These are phyloP conservation scores for Nebria brevicollis DNA, from an alignment of 2,888 invertebrate genomes.

Conservation along the genomic window DNA sequence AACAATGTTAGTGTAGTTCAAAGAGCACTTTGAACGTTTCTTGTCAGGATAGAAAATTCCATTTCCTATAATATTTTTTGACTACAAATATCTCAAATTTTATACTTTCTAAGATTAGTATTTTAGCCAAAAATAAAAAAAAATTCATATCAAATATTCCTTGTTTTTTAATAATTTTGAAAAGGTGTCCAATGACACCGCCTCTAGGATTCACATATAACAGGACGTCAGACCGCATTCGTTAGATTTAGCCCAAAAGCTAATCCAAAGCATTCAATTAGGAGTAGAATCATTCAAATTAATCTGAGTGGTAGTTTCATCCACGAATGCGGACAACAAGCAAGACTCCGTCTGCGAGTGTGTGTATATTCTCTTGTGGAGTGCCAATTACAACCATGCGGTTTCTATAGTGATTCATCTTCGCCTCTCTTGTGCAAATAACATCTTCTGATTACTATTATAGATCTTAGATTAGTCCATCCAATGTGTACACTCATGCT, in stretches of 20 bases:
- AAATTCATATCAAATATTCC: no score
- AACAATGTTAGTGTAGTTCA: constrained; percentile 4
- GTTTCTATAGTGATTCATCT: constrained; percentile 39
- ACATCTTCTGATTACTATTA: constrained; percentile 10
- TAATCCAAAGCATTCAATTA: constrained; percentile 29
- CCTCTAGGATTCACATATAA: no score
- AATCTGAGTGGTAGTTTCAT: constrained; percentile 16
- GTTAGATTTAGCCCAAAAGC: constrained; percentile 3
- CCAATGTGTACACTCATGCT: background rate
- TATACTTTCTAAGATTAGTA: background rate
- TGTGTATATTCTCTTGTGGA: constrained; percentile 14
- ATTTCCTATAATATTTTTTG: background rate
- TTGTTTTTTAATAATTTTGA: no score
- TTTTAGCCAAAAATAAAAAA: no score
- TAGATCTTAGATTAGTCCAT: background rate
- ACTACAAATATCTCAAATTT: background rate
- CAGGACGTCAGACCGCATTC: no score
- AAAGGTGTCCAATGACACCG: no score
- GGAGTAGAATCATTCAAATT: constrained; percentile 23
- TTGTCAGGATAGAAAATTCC: constrained; percentile 4
- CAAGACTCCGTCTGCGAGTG: constrained; percentile 26
- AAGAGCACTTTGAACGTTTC: background rate
- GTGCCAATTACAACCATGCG: constrained; percentile 40
- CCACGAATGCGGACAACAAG: background rate
- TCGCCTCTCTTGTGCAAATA: constrained; percentile 8